phyloP scores from a whole-genome alignment of 2,113 vertebrate species.

The Tauraco erythrolophus region DNA sequence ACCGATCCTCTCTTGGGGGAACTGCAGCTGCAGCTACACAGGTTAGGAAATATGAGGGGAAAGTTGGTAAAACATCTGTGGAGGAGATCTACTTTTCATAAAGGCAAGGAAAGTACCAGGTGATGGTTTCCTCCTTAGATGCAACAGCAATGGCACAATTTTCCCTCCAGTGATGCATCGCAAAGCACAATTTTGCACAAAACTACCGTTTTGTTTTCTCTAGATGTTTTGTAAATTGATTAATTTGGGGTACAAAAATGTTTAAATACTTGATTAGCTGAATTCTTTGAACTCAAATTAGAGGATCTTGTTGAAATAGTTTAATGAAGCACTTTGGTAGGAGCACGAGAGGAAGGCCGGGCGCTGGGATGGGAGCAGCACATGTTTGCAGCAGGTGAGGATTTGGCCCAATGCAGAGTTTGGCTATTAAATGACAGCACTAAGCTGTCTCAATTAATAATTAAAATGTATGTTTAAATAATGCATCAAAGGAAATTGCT shows the following conservation, averaged over 20 bases:
- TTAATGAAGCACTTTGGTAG: background rate
- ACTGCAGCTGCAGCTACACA: background rate
- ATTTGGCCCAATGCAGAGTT: background rate
- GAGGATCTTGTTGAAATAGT: background rate
- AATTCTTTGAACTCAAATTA: background rate
- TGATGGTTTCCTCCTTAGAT: background rate
- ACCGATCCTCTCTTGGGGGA: background rate
- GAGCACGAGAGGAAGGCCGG: background rate
- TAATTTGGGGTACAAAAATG: background rate
- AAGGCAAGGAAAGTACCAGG: background rate
- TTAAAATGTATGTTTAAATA: slow-evolving; percentile 55
- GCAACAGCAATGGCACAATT: background rate
- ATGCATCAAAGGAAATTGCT: slow-evolving; percentile 54
- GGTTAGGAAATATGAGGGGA: background rate
- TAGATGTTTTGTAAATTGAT: slow-evolving; percentile 6
- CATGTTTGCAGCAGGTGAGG: slow-evolving; percentile 8
- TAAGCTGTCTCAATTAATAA: slow-evolving; percentile 44
- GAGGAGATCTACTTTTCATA: background rate
- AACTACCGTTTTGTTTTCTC: background rate
- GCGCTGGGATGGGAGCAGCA: accelerated
- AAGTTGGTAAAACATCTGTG: background rate
- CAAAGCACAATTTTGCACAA: accelerated
- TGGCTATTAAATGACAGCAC: slow-evolving; percentile 16
- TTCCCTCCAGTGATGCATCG: background rate
- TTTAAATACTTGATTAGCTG: slow-evolving; percentile 7